These are phyloP conservation scores for Sus cebifrons DNA, from an alignment of 2,797 vertebrate species.

Conservation along the genomic window DNA sequence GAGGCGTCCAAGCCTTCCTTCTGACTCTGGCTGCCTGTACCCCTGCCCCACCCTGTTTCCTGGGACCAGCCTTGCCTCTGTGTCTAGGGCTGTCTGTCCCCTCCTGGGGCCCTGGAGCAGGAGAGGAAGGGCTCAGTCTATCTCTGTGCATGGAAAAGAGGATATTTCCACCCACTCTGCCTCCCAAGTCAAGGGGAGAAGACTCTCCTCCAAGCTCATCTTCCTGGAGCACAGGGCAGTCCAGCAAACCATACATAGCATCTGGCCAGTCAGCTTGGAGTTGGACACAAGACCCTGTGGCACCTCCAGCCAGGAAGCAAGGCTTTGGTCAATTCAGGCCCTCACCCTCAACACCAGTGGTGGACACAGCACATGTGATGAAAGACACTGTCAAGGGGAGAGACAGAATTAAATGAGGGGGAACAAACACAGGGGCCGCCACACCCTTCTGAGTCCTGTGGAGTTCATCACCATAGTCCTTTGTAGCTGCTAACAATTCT, in stretches of 20 bases:
- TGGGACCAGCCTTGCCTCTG: not conserved
- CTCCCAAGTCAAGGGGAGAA: not conserved
- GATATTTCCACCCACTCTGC: not conserved
- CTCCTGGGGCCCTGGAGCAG: not conserved
- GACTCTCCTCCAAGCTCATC: rapidly evolving
- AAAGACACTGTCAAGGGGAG: not conserved
- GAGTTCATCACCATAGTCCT: not conserved
- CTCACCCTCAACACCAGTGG: not conserved
- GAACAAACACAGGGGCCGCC: not conserved
- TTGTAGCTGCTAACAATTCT: not conserved
- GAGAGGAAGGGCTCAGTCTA: not conserved
- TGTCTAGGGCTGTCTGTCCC: not conserved
- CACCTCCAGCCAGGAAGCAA: not conserved
- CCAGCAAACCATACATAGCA: not conserved
- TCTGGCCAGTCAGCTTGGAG: not conserved
- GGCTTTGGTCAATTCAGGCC: not conserved
- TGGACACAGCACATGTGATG: not conserved
- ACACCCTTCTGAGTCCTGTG: rapidly evolving
- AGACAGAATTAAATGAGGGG: not conserved
- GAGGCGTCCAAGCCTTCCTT: not conserved
- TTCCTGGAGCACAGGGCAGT: too few species aligned
- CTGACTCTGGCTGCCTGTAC: not conserved
- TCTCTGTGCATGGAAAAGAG: not conserved
- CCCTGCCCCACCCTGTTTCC: not conserved
- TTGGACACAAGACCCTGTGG: not conserved